Base-by-base conservation (phyloP, 2,888 invertebrate species). In the Parnassius smintheus region DNA sequence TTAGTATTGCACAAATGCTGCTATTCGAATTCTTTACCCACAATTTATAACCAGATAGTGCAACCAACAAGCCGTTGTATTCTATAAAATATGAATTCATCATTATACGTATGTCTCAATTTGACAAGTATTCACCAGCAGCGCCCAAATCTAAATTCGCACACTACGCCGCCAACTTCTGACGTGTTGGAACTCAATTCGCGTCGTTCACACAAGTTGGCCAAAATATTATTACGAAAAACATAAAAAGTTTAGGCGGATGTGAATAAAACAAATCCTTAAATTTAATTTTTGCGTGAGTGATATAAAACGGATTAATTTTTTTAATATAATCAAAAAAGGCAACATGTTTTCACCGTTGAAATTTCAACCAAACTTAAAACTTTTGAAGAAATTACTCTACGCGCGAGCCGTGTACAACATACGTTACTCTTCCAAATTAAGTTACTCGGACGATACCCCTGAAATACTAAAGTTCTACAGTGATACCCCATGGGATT, bases 391-490 rank as follows among this genome's bases (percentile, higher is more conserved):
- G 66, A 74, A 67, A 46, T 4, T 84, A 1, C 68, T 79, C 0
- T 81, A 81, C 13, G 53, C 73, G 18, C 75, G 79, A 2, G 70
- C 80, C 2, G 46, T 77, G 9, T 72, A 70, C 12, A 61, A 69
- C 11, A 13, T 35, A 35, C 4, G 35, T 2, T 35, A 35, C 35
- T 35, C 75, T 0, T 45, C 69, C 0, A 78, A 70, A 56, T 68
- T 70, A 18, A 66, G 69, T 7, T 78, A 75, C 53, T 78, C 83
- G 0, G 74, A 80, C 22, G 73, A 70, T n/a, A 75, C 73, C 22
- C 44, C 69, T 7, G 78, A 80, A 2, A 76, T 88, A 11, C 85
- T 86, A 61, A 87, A 86, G 72, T 88, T 82, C 61, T 85, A 88
- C 46, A 80, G 79, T 68, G 84, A 85, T 0, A 69, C 75, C 1